Base-by-base conservation (phyloP, 2,113 vertebrate genomes). In the Leucopsar rothschildi region DNA sequence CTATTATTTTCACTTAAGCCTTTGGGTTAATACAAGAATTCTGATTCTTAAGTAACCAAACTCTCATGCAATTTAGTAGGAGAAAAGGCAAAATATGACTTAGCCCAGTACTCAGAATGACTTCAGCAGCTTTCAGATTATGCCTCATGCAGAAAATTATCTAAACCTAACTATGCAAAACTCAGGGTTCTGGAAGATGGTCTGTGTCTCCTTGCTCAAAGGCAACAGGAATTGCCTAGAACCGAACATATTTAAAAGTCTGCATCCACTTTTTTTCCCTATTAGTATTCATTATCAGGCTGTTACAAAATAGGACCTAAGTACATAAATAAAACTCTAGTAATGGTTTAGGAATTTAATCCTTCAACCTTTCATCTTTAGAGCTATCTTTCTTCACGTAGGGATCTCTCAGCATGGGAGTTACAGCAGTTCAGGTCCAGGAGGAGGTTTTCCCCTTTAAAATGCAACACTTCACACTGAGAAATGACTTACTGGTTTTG, bases 351-450 rank as follows among this genome's bases (percentile, higher is more conserved):
- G 71, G 70, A 85, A 80, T 83, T 73, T 70, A 86, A 86, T 93
- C 55, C 63, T 87, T 59, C 70, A 72, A 65, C 35, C 50, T 95
- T 92, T 97, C 89, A 89, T 92, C 70, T 82, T 91, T 6, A 80
- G 59, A 77, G 53, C 40, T 65, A 27, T 45, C 49, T 21, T 53
- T 70, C 33, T 13, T 83, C 88, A 77, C 0, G 0, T 4, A 16
- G 35, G 28, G n/a, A 42, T 76, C 78, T 84, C 69, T 47, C 82
- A 87, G 84, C 88, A 68, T 56, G 94, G 42, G 60, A 82, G 52
- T 31, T 31, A 27, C 37, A 92, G 64, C 57, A 93, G 61, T 70
- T 49, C 31, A 50, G n/a, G 49, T 86, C 56, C 89, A 87, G 65
- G 40, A 84, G 37, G 61, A 64, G 44, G 9, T 57, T 81, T 71